phyloP scores from a whole-genome alignment of 2,113 vertebrate species.

The Vimba vimba region DNA sequence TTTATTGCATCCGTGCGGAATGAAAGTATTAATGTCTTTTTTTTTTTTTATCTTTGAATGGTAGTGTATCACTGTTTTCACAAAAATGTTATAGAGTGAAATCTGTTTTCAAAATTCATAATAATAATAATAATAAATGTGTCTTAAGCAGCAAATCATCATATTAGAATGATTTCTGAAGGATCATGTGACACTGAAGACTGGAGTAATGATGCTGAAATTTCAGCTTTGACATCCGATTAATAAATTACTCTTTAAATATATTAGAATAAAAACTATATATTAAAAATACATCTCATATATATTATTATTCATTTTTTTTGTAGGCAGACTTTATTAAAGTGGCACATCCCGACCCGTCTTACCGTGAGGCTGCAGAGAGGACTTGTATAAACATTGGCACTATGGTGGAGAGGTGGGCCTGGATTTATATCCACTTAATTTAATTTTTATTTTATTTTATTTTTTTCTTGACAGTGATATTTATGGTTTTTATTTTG shows the following conservation, averaged over 20 bases:
- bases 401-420: conserved; percentile 92
- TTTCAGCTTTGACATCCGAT: too few species aligned
- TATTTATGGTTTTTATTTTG: background rate
- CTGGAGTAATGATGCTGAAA: too few species aligned
- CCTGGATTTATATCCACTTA: background rate
- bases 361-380: conserved; percentile 90
- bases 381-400: conserved; percentile 91
- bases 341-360: conserved; percentile 89
- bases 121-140: background rate
- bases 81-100: too few species aligned
- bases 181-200: background rate
- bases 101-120: background rate
- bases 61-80: background rate
- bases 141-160: background rate
- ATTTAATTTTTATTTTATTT: too few species aligned
- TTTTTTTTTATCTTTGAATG: background rate
- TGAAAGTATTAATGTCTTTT: too few species aligned
- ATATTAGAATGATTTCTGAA: background rate
- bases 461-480: background rate
- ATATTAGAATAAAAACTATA: background rate
- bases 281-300: too few species aligned
- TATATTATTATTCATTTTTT: background rate
- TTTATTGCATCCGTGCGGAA: too few species aligned
- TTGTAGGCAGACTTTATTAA: conserved; percentile 95
- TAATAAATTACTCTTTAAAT: background rate